phyloP scores from a whole-genome alignment of 1,140 invertebrate genomes.

The Drosophila quadrilineata region DNA sequence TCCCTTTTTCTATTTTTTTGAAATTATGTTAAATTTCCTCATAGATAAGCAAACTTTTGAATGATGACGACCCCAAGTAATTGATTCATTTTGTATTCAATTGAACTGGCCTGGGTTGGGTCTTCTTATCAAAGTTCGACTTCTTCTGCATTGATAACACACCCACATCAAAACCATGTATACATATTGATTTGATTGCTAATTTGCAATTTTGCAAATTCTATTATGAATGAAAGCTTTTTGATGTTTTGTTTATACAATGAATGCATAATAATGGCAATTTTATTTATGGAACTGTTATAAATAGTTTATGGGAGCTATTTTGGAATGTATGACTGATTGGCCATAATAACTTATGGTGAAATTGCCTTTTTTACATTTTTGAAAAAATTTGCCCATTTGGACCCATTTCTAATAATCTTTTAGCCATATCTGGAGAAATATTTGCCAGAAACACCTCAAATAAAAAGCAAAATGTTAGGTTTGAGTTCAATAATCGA shows the following conservation, averaged over 20 bases:
- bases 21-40: slow-evolving; percentile 45
- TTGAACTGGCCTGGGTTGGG: slow-evolving; percentile 8
- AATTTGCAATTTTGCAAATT: slow-evolving; percentile 26
- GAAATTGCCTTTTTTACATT: too few relatives aligned
- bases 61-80: slow-evolving; percentile 21
- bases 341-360: too few relatives aligned
- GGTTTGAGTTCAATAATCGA: too few relatives aligned
- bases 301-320: too few relatives aligned
- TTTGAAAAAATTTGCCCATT: too few relatives aligned
- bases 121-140: slow-evolving; percentile 17
- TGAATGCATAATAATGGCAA: neutral
- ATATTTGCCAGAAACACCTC: too few relatives aligned
- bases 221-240: slow-evolving; percentile 19
- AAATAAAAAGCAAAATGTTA: too few relatives aligned
- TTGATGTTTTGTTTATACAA: neutral
- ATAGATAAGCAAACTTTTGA: slow-evolving; percentile 41
- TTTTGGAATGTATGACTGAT: too few relatives aligned
- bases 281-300: too few relatives aligned
- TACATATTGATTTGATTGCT: slow-evolving; percentile 27
- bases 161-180: too few relatives aligned
- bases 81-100: slow-evolving; percentile 5
- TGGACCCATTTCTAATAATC: too few relatives aligned
- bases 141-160: slow-evolving; percentile 26
- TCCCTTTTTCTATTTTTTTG: neutral
- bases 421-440: too few relatives aligned